Evolutionary conservation across 2,888 invertebrate species (phyloP), one percentile per base, ranked within the genome.

Genomic region (Rhogogaster chlorosoma): DNA sequence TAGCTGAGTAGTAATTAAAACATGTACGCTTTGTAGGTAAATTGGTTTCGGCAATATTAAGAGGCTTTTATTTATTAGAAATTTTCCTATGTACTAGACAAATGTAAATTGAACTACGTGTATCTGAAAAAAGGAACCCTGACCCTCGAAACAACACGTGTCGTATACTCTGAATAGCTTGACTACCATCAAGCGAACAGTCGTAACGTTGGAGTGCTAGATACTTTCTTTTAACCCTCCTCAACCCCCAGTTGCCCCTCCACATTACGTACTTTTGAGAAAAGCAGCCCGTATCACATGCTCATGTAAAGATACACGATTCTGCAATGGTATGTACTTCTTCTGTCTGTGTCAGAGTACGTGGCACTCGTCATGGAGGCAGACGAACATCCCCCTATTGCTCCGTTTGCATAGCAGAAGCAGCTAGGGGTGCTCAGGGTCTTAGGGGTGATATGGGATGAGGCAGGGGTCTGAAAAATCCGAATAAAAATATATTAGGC

Each of bases 401-500:
- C 61, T 61, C 80, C 61, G 80, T 80, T 80, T 61, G 80, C 80
- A 61, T 61, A 61, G 80, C 32, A 38, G 22, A n/a, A 80, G 61
- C 80, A 38, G 10, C 38, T 18, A 80, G 77, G 49, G 77, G 77
- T 36, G 38, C 38, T 57, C 80, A 80, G 26, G 61, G 57, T 80
- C 57, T 61, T 61, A 77, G 77, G 32, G 77, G 32, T 15, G 26
- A 77, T 77, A 32, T 77, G 32, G 77, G 12, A 77, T n/a, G 53
- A 77, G 80, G 61, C 32, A 80, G 36, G 80, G 70, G 29, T 70
- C 67, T 83, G 49, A 42, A 83, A 67, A 83, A 83, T 83, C 64
- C 83, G 53, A 83, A 83, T 83, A 83, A 83, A 83, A 67, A 64
- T 83, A 83, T 67, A 83, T 83, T 83, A 57, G 38, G 67, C 45